Conservation (phyloP, 92 coral and sea anemone genomes). For the Diadumene lineata region DNA sequence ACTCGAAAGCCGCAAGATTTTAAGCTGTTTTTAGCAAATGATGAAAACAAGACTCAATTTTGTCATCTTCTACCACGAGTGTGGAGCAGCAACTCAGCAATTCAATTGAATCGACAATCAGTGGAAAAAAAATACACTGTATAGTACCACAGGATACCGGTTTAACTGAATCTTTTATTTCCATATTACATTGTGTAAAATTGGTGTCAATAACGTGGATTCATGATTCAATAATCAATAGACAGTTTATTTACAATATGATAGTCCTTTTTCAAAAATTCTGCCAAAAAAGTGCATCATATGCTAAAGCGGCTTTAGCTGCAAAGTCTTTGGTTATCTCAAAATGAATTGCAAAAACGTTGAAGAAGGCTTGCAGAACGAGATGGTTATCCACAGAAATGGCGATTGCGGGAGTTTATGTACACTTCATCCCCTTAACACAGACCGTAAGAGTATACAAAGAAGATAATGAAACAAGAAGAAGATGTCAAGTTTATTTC, state of each 20-base stretch:
- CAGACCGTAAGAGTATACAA: not conserved
- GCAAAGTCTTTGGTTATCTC: slow-evolving; percentile 19
- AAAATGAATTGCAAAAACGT: too few relatives aligned
- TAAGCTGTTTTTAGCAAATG: slow-evolving; percentile 50
- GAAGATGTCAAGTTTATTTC: slow-evolving; percentile 43
- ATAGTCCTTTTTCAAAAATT: slow-evolving; percentile 63
- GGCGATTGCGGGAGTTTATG: slow-evolving; percentile 57
- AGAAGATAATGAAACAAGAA: not conserved
- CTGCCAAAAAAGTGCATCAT: slow-evolving; percentile 57
- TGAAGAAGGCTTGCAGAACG: slow-evolving; percentile 58
- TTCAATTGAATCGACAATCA: too few relatives aligned
- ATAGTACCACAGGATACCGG: too few relatives aligned
- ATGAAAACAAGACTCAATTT: slow-evolving; percentile 33
- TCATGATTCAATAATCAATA: too few relatives aligned
- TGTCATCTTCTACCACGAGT: slow-evolving; percentile 36
- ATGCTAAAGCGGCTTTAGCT: slow-evolving; percentile 56
- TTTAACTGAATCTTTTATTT: too few relatives aligned
- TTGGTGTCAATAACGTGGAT: too few relatives aligned
- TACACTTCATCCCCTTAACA: slow-evolving; percentile 38
- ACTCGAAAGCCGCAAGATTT: slow-evolving; percentile 59
- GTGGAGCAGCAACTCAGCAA: slow-evolving; percentile 32
- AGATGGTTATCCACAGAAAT: slow-evolving; percentile 56
- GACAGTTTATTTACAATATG: too few relatives aligned
- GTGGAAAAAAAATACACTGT: too few relatives aligned
- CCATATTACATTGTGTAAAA: too few relatives aligned